These are phyloP conservation scores for Rachycentron canadum DNA, from an alignment of 2,797 vertebrate genomes.

Conservation along the genomic window DNA sequence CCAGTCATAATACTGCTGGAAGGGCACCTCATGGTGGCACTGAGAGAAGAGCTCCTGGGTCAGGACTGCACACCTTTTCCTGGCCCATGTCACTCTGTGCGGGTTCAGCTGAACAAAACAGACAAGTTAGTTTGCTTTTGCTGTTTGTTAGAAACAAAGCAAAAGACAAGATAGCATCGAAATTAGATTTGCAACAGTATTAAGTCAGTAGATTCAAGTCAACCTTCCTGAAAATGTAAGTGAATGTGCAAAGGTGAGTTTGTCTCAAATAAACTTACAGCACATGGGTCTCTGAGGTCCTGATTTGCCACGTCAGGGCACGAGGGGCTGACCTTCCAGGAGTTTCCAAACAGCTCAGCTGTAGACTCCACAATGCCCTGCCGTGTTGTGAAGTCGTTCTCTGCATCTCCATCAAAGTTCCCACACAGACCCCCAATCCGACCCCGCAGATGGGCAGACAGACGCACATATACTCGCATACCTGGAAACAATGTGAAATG, in stretches of 20 bases:
- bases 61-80: slow-evolving; percentile 85
- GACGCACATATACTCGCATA: slow-evolving; percentile 89
- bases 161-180: neutral
- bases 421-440: slow-evolving; percentile 90
- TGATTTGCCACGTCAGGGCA: slow-evolving; percentile 89
- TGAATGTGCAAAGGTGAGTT: neutral
- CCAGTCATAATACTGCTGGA: slow-evolving; percentile 91
- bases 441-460: slow-evolving; percentile 85
- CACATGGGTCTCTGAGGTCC: slow-evolving; percentile 88
- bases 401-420: slow-evolving; percentile 92
- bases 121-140: neutral
- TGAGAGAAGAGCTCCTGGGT: slow-evolving; percentile 85
- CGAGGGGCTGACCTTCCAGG: slow-evolving; percentile 92
- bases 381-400: slow-evolving; percentile 90
- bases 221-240: neutral
- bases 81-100: slow-evolving; percentile 89
- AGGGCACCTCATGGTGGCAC: slow-evolving; percentile 88
- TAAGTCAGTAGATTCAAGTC: neutral
- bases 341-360: slow-evolving; percentile 91
- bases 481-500: slow-evolving; percentile 75
- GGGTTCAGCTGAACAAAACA: slow-evolving; percentile 81
- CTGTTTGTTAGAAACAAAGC: neutral
- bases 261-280: slow-evolving; percentile 70
- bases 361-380: slow-evolving; percentile 92
- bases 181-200: neutral